A percentile compares a stretch with the other conserved stretches of the same genome.
phyloP scores from a whole-genome alignment of 2,888 invertebrate genomes.

The Pseudoips prasinana region DNA sequence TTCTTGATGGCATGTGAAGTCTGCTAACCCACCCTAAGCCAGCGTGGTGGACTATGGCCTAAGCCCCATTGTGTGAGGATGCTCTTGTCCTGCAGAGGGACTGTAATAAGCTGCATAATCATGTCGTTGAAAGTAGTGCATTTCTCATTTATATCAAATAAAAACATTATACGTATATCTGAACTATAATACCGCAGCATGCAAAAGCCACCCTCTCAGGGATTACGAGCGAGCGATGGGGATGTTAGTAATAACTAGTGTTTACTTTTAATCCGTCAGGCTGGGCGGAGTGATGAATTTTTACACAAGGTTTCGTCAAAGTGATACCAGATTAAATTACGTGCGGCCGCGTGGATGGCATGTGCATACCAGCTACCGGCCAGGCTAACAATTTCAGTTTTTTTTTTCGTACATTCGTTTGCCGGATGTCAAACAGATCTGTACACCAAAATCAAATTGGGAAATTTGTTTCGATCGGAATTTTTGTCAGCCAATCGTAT shows the following conservation, averaged over 20 bases:
- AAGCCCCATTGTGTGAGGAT: too few species aligned
- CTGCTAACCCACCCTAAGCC: too few species aligned
- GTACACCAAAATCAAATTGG: slow-evolving; percentile 66
- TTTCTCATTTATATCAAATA: too few species aligned
- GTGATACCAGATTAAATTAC: slow-evolving; percentile 71
- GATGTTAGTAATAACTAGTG: slow-evolving; percentile 19
- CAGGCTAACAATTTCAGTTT: slow-evolving; percentile 45
- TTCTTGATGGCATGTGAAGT: too few species aligned
- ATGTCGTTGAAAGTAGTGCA: too few species aligned
- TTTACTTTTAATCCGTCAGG: slow-evolving; percentile 37
- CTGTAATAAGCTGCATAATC: too few species aligned
- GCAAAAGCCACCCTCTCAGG: slow-evolving; percentile 6
- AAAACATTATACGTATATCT: too few species aligned
- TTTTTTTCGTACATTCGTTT: slow-evolving; percentile 59
- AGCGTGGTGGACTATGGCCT: too few species aligned
- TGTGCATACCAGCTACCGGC: slow-evolving; percentile 23
- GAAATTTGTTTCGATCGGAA: slow-evolving; percentile 52
- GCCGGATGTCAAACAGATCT: slow-evolving; percentile 68
- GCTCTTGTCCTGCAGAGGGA: too few species aligned
- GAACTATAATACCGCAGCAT: too few species aligned
- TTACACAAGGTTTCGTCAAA: slow-evolving; percentile 60
- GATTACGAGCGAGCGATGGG: slow-evolving; percentile 6
- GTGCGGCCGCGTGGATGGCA: slow-evolving; percentile 47
- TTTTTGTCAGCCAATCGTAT: slow-evolving; percentile 41
- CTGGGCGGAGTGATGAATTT: slow-evolving; percentile 34